Conservation (phyloP, 2,797 vertebrate genomes). For the Thamnophis elegans region DNA sequence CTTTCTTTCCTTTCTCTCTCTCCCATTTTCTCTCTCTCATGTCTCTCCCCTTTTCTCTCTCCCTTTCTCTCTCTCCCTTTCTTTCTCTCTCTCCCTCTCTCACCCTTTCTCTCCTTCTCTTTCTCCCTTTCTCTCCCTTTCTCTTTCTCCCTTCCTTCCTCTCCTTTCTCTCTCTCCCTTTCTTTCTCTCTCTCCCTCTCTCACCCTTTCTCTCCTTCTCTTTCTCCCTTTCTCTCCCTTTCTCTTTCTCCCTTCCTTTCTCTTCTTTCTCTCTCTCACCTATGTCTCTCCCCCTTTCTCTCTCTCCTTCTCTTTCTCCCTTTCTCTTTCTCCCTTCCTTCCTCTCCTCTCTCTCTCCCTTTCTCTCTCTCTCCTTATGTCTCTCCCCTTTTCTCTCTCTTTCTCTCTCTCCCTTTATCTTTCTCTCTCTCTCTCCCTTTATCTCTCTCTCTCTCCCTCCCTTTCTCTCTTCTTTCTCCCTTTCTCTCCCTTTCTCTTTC, state of each 20-base stretch:
- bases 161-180: background rate
- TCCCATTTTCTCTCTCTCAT: background rate
- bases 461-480: background rate
- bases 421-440: background rate
- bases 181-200: background rate
- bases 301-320: too few species aligned
- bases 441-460: background rate
- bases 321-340: too few species aligned
- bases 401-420: background rate
- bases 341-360: background rate
- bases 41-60: background rate
- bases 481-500: background rate
- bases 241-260: too few species aligned
- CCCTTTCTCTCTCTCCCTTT: background rate
- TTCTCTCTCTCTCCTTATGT: background rate
- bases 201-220: background rate
- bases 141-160: background rate
- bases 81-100: background rate
- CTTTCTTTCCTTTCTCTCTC: background rate
- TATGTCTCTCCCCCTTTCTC: background rate
- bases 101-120: background rate
- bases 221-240: background rate
- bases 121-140: background rate
- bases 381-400: too few species aligned
- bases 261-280: background rate